Base-by-base conservation (phyloP, 1,140 invertebrate species). In the Melitaea cinxia region DNA sequence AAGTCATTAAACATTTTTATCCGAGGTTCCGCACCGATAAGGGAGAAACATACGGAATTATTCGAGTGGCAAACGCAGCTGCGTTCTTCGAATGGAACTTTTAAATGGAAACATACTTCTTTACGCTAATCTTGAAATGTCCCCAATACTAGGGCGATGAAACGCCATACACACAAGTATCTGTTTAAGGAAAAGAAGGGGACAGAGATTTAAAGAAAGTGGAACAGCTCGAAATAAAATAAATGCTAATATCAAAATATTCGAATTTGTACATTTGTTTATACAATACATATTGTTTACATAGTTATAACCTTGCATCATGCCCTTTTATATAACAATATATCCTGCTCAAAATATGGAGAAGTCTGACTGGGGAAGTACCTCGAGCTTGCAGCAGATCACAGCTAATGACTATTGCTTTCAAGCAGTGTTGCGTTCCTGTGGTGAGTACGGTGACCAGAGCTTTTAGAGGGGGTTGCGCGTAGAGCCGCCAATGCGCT, bases 61-160 rank as follows among this genome's bases (percentile, higher is more conserved):
- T 63, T 64, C 60, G 58, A 64, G 54, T 57, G 64, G 57, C 65
- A 63, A 60, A 67, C 62, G 65, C 72, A 65, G 65, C 65, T 70
- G 72, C 50, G 61, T 59, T 47, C 65, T 53, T 33, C 49, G 57
- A 54, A 70, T 61, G 60, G 59, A 65, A 58, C 37, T 77, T 77
- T 80, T 78, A 84, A 86, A 83, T 83, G 80, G 81, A 82, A 81
- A 83, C 77, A 80, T 78, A 73, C 65, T 82, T 77, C 64, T 78
- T 81, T 75, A 77, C 73, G 77, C 68, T 84, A 83, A 83, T 82
- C 82, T 77, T 62, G 60, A 72, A 72, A 73, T 78, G 75, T 83
- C 70, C 68, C 65, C 70, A 70, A 73, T 76, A 70, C 74, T 72
- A 58, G 72, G 72, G 69, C 59, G 77, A 70, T 62, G 80, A 80